Conservation (phyloP, 2,113 vertebrate genomes). For the Pygoscelis adeliae region DNA sequence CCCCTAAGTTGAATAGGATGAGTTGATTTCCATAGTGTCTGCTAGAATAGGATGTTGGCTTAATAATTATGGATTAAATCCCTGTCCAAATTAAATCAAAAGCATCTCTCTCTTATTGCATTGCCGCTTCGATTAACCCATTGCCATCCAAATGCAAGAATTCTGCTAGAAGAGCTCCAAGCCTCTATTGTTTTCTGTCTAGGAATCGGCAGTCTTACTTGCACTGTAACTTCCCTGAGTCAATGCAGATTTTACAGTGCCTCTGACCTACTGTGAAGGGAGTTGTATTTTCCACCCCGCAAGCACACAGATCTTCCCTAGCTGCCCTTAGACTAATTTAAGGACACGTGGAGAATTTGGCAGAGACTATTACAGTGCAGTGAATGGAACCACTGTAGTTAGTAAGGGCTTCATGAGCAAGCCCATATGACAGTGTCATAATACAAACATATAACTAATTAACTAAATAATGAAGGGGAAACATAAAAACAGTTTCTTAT, state of each 20-base stretch:
- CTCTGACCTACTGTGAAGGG: neutral
- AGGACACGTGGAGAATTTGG: neutral
- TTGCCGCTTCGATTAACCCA: neutral
- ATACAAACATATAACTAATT: conserved; percentile 51
- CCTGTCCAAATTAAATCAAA: conserved; percentile 21
- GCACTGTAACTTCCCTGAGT: neutral
- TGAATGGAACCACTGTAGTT: neutral
- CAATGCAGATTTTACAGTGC: neutral
- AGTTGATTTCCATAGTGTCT: neutral
- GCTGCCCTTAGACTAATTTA: neutral
- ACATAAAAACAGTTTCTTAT: neutral
- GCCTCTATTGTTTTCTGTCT: neutral
- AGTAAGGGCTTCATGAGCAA: neutral
- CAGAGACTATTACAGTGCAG: neutral
- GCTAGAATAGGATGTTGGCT: neutral
- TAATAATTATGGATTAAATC: conserved; percentile 20
- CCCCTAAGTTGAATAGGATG: neutral
- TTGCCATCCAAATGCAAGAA: neutral
- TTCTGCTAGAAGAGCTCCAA: neutral
- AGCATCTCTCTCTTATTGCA: neutral
- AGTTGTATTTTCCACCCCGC: neutral
- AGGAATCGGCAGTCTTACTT: neutral
- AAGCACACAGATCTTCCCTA: neutral
- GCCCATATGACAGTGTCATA: neutral
- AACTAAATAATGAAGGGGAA: conserved; percentile 24